These are phyloP conservation scores for Sebastiscus albofasciatus DNA, from an alignment of 2,797 vertebrate species.

Conservation along the genomic window DNA sequence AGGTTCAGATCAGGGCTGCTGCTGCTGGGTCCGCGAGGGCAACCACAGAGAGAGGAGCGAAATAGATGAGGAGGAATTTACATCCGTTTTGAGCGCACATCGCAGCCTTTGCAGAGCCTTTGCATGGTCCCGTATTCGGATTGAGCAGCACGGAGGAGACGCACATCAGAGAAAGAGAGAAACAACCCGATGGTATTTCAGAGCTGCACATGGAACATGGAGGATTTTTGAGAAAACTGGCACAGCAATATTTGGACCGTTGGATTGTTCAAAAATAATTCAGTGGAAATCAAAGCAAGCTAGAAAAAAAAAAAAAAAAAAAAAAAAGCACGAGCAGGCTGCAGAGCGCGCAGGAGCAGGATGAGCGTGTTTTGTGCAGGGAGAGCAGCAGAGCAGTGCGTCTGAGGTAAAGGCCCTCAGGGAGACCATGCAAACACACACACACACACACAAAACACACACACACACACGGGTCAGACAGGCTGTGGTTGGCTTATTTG, in stretches of 20 bases:
- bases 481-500: conserved; percentile 3
- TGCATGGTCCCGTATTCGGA: too few relatives aligned
- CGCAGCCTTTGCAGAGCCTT: not conserved
- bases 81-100: conserved; percentile 16
- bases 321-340: not conserved
- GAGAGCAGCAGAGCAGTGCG: conserved; percentile 45
- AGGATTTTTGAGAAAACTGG: conserved; percentile 32
- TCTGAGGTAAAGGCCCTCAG: conserved; percentile 69
- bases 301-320: not conserved
- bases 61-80: conserved; percentile 19
- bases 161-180: not conserved
- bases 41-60: conserved; percentile 15
- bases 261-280: not conserved
- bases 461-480: conserved; percentile 2
- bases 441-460: not conserved
- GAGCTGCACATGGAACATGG: not conserved
- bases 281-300: not conserved
- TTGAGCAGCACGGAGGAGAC: conserved; percentile 1
- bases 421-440: conserved; percentile 15
- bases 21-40: conserved; percentile 33
- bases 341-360: conserved; percentile 34
- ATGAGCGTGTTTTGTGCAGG: conserved; percentile 63
- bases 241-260: conserved; percentile 9
- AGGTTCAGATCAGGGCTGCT: conserved; percentile 50
- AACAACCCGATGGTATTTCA: not conserved